Percentiles rank a stretch among this genome's conserved stretches.
phyloP scores from a whole-genome alignment of 2,888 invertebrate species.

The Cantharis flavilabris region DNA sequence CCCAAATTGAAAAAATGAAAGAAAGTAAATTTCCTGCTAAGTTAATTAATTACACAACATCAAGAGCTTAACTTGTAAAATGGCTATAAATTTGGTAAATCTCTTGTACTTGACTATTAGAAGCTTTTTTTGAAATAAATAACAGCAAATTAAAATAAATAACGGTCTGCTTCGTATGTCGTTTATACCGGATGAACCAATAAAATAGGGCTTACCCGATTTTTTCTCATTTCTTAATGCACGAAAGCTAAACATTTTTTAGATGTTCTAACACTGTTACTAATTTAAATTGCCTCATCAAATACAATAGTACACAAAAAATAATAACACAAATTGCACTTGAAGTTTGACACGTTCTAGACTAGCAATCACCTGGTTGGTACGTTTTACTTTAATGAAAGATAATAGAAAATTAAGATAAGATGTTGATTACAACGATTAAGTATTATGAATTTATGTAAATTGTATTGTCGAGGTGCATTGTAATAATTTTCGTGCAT shows the following conservation, averaged over 20 bases:
- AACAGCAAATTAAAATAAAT: not conserved
- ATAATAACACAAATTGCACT: not conserved
- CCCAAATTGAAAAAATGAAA: not conserved
- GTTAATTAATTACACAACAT: not conserved
- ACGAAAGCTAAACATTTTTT: not conserved
- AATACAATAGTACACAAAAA: not conserved
- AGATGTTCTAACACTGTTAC: not conserved
- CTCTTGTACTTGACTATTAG: not conserved
- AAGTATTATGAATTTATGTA: not conserved
- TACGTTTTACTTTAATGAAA: not conserved
- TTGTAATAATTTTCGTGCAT: not conserved
- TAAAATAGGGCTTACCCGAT: not conserved
- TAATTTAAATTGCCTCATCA: not conserved
- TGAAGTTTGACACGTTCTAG: not conserved
- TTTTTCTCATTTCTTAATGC: not conserved
- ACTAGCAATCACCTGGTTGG: not conserved
- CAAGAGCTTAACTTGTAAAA: not conserved
- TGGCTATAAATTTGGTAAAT: not conserved
- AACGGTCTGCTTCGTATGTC: not conserved
- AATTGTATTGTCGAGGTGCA: not conserved
- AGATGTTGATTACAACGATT: not conserved
- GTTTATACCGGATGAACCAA: not conserved
- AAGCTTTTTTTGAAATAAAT: not conserved
- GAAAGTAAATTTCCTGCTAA: not conserved
- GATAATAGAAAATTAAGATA: not conserved